Conservation (phyloP, 2,113 vertebrate species). For the Litocranius walleri region DNA sequence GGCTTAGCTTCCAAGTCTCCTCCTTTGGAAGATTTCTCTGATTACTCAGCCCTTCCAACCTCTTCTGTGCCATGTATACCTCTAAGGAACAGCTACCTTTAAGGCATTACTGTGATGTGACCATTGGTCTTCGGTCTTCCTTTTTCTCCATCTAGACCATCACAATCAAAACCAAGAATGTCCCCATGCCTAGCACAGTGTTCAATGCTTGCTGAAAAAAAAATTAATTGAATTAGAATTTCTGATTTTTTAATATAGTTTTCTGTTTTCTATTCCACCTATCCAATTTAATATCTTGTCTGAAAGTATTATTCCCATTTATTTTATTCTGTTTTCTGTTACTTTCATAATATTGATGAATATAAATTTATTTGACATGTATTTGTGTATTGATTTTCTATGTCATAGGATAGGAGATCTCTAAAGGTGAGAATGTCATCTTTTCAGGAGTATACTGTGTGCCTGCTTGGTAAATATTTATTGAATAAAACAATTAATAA, state of each 20-base stretch:
- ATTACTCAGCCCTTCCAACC: neutral
- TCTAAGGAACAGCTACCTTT: neutral
- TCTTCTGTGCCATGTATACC: neutral
- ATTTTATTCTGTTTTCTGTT: slow-evolving; percentile 2
- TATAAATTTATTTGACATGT: slow-evolving; percentile 4
- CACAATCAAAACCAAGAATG: neutral
- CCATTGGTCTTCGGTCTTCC: neutral
- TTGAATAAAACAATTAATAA: neutral
- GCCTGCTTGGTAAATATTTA: neutral
- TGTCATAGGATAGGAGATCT: neutral
- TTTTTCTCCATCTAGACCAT: neutral
- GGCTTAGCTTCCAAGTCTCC: neutral
- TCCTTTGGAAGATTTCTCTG: neutral
- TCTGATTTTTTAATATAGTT: slow-evolving; percentile 3
- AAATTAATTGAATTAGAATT: neutral
- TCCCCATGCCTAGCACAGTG: neutral
- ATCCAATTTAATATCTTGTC: neutral
- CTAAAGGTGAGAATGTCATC: neutral
- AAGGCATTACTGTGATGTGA: neutral
- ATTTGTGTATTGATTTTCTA: slow-evolving; percentile 29
- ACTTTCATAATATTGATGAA: slow-evolving; percentile 39
- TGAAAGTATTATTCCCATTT: slow-evolving; percentile 7
- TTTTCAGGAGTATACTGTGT: neutral
- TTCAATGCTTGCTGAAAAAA: neutral
- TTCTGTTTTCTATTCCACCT: slow-evolving; percentile 36